Base-by-base conservation (phyloP, 2,888 invertebrate species). In the Stegana nigrithorax region DNA sequence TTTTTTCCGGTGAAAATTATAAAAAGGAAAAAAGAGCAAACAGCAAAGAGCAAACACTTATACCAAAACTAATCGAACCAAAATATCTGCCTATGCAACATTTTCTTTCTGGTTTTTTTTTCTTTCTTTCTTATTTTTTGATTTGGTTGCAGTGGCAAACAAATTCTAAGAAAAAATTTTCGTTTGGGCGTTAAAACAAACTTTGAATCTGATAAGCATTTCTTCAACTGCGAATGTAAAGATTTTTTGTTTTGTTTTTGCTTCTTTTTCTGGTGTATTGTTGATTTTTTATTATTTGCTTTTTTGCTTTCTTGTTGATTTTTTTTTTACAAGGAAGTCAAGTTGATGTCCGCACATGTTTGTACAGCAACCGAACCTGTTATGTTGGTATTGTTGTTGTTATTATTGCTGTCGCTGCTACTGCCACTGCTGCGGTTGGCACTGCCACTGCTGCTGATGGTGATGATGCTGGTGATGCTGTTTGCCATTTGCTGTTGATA, bases 21-120 rank as follows among this genome's bases (percentile, higher is more conserved):
- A 55, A 32, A 55, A 32, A 36, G 21, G 32, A 32, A 51, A 27
- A 17, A 50, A 47, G 10, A n/a, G 4, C 47, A 47, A 21, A 25
- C 25, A 26, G n/a, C 50, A 26, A n/a, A n/a, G 26, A 50, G 12
- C 26, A 26, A 50, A 32, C 17, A 39, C 7, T 2, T 39, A 39
- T n/a, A n/a, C 39, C 2, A 14, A 39, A 39, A 55, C 53, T 55
- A 55, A 55, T 55, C 53, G 19, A 21, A 23, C 14, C 36, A 55
- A 55, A 55, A 55, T 36, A 55, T 55, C 53, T 55, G 53, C 53
- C 53, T 55, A 55, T 55, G 32, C 36, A 55, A 55, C 53, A 55
- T 21, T 55, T 53, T 55, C 14, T 42, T 42, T 42, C 4, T 42
- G 8, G 42, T 42, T 23, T 32, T 21, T 55, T 32, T 25, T 29